Evolutionary conservation across 2,888 invertebrate genomes (phyloP), one percentile per base, ranked within the genome.

Genomic region (Melinaea menophilus): DNA sequence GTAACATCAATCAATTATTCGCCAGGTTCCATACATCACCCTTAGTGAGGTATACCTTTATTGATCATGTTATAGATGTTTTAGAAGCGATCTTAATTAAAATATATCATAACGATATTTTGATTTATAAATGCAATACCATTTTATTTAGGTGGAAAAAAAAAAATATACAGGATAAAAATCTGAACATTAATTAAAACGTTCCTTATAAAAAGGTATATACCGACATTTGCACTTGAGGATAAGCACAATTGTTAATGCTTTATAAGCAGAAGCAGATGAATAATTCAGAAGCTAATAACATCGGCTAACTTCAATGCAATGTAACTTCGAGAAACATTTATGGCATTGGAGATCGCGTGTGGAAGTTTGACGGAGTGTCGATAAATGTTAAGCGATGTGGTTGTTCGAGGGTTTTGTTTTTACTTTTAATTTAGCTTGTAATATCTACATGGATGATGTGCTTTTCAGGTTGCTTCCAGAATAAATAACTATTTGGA

Each of bases 1-100:
- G 60, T 63, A 69, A 66, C 74, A 79, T 79, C 79, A 69, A 78
- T 78, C 79, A 79, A 63, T 45, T 47, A 61, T 33, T 67, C 67
- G 71, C 68, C 72, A 73, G 69, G 70, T 72, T 66, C 62, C 68
- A 66, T 62, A 66, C 62, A 61, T 65, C 69, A 59, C 60, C 62
- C 68, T 69, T 69, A 66, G 68, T 68, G 66, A 58, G 51, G 48
- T 62, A 62, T 66, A 64, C 59, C 62, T 22, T 58, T 58, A 56
- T 37, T 41, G 58, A 51, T 47, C 11, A 4, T 4, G 22, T 58
- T 47, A 31, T 47, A 4, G 41, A 3, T 37, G 12, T 12, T 41
- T 13, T 56, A 41, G 22, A 9, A 5, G 13, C 13, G n/a, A 13
- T 13, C 48, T 48, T 48, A 47, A 9, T 4, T n/a, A n/a, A 35